A percentile compares a stretch with the other conserved stretches of the same genome.
phyloP scores from a whole-genome alignment of 2,888 invertebrate species.

The Pasiphila rectangulata region DNA sequence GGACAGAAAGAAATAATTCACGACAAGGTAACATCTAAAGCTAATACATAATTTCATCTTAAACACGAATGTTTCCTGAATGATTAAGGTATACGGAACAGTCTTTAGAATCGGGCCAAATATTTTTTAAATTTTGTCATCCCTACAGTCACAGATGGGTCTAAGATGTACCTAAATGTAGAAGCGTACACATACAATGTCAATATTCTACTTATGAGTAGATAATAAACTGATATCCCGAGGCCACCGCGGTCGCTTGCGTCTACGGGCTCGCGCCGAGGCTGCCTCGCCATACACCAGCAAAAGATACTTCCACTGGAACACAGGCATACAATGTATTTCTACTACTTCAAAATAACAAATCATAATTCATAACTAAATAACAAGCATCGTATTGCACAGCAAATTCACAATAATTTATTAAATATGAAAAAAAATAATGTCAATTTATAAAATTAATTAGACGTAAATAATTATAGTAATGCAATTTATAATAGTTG shows the following conservation, averaged over 20 bases:
- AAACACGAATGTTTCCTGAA: conserved; percentile 62
- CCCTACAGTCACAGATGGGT: conserved; percentile 72
- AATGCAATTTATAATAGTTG: conserved; percentile 27
- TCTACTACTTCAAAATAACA: conserved; percentile 18
- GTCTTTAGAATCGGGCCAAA: conserved; percentile 86
- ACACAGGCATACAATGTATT: conserved; percentile 51
- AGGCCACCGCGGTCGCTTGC: conserved; percentile 16
- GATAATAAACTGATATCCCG: conserved; percentile 33
- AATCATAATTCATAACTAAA: conserved; percentile 68
- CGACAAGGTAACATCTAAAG: conserved; percentile 60
- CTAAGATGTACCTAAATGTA: conserved; percentile 52
- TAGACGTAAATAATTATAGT: conserved; percentile 29
- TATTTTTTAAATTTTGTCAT: conserved; percentile 75
- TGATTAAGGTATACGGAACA: conserved; percentile 84
- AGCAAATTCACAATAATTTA: conserved; percentile 75
- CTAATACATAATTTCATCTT: conserved; percentile 60
- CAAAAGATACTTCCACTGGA: conserved; percentile 44
- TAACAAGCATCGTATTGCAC: conserved; percentile 79
- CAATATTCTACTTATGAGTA: conserved; percentile 52
- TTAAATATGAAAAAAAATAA: conserved; percentile 59
- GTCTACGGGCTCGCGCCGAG: conserved; percentile 14
- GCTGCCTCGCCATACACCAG: conserved; percentile 33
- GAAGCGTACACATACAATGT: conserved; percentile 59
- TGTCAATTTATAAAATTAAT: conserved; percentile 45
- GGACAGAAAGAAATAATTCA: conserved; percentile 56